A percentile compares a stretch with the other conserved stretches of the same genome.
Evolutionary conservation across 2,797 vertebrate species (phyloP).

Genomic region (Myoxocephalus aenaeus): DNA sequence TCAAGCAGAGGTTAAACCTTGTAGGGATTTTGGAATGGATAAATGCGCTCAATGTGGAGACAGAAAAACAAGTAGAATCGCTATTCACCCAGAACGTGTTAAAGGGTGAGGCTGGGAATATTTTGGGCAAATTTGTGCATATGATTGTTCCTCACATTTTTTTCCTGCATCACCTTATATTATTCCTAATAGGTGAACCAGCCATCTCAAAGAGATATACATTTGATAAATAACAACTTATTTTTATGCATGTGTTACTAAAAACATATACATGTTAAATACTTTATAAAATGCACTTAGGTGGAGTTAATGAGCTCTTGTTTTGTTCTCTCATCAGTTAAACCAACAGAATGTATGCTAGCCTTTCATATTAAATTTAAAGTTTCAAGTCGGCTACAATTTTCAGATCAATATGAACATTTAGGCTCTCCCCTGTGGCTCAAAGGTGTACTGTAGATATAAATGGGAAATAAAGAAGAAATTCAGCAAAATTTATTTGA

Average conservation of each 20-base stretch:
- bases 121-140: not conserved
- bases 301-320: too few species aligned
- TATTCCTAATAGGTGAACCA: not conserved
- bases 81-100: not conserved
- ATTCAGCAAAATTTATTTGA: too few species aligned
- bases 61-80: not conserved
- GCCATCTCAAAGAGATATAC: not conserved
- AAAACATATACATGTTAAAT: not conserved
- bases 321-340: too few species aligned
- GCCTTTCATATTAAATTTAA: too few species aligned
- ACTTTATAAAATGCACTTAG: not conserved
- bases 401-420: too few species aligned
- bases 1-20: constrained; percentile 55
- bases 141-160: too few species aligned
- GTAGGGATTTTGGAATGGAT: constrained; percentile 48
- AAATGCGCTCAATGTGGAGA: not conserved
- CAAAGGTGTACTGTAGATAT: too few species aligned
- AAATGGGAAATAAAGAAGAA: not conserved
- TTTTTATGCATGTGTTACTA: not conserved
- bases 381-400: too few species aligned
- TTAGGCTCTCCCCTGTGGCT: too few species aligned
- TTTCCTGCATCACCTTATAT: not conserved
- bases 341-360: too few species aligned
- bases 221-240: not conserved
- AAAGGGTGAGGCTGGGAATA: not conserved